These are phyloP conservation scores for Pogonus chalceus DNA, from an alignment of 1,140 invertebrate species.

Conservation along the genomic window DNA sequence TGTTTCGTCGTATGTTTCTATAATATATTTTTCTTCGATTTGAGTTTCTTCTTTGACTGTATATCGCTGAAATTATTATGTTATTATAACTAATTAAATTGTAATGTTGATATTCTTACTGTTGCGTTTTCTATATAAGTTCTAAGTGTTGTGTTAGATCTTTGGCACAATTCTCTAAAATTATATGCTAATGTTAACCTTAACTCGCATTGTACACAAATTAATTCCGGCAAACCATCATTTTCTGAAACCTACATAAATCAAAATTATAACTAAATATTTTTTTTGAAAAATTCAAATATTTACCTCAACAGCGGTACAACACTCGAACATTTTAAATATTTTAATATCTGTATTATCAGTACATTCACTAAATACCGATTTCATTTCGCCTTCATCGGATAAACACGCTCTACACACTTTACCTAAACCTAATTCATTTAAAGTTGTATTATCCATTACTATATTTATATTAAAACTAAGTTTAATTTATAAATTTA, in stretches of 20 bases:
- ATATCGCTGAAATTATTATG: neutral
- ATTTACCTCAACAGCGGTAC: neutral
- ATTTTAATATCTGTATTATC: neutral
- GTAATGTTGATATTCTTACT: neutral
- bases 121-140: neutral
- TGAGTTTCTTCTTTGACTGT: neutral
- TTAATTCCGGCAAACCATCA: neutral
- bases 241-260: neutral
- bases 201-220: neutral
- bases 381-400: constrained; percentile 5
- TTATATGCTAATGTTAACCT: neutral
- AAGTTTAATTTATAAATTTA: no score
- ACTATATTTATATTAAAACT: no score
- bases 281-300: neutral
- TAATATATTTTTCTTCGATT: neutral
- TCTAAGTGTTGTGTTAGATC: neutral
- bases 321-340: neutral
- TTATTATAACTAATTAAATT: neutral
- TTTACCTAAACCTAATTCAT: neutral
- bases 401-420: neutral
- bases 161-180: neutral
- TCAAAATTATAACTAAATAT: neutral
- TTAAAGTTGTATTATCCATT: neutral
- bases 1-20: neutral
- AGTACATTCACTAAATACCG: constrained; percentile 26